Conservation (phyloP, 1,140 invertebrate species). For the Cydia fagiglandana region DNA sequence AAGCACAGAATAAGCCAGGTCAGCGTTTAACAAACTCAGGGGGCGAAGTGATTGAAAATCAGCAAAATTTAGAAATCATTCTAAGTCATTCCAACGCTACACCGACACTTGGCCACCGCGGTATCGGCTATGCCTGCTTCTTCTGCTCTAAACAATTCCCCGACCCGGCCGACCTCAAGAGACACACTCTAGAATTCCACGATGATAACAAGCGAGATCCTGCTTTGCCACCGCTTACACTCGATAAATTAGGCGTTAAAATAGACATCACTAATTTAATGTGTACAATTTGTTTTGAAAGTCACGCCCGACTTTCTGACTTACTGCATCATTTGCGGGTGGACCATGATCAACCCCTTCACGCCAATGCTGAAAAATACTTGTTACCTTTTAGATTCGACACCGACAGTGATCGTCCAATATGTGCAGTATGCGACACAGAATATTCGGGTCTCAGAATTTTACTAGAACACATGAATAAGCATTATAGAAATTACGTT, state of each 20-base stretch:
- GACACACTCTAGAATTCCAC: constrained; percentile 45
- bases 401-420: constrained; percentile 25
- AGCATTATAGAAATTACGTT: constrained; percentile 51
- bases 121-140: constrained; percentile 35
- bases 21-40: not conserved
- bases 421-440: constrained; percentile 34
- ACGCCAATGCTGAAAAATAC: constrained; percentile 46
- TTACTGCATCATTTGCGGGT: constrained; percentile 41
- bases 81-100: constrained; percentile 51
- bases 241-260: constrained; percentile 39
- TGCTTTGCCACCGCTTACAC: constrained; percentile 34
- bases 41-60: constrained; percentile 47
- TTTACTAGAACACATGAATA: constrained; percentile 49
- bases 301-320: constrained; percentile 36
- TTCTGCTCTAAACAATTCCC: constrained; percentile 34
- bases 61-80: constrained; percentile 48
- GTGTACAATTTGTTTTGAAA: constrained; percentile 42
- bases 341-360: constrained; percentile 37
- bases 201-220: constrained; percentile 38
- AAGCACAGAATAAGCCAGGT: not conserved
- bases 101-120: constrained; percentile 20
- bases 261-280: constrained; percentile 47
- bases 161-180: constrained; percentile 33
- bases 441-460: constrained; percentile 41
- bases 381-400: constrained; percentile 52